A percentile compares a stretch with the other conserved stretches of the same genome.
phyloP scores from a whole-genome alignment of 2,797 vertebrate genomes.

The Gambelia wislizenii region DNA sequence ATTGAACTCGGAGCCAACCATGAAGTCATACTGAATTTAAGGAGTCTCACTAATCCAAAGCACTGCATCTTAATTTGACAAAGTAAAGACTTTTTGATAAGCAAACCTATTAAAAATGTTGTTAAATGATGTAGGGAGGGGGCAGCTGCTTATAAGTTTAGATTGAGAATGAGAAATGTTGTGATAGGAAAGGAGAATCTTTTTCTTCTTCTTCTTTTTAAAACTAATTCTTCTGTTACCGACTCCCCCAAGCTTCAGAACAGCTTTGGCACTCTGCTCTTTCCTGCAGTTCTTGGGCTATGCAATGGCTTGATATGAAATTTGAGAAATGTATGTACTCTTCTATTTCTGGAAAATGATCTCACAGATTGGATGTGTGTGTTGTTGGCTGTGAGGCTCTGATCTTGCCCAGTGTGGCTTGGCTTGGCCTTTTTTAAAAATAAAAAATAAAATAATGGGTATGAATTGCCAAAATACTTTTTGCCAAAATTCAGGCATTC shows the following conservation, averaged over 20 bases:
- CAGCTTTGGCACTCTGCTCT: conserved; percentile 75
- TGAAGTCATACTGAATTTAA: conserved; percentile 86
- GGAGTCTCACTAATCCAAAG: conserved; percentile 84
- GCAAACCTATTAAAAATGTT: conserved; percentile 69
- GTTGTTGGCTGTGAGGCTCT: conserved; percentile 81
- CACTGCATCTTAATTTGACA: conserved; percentile 86
- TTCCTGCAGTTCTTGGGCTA: conserved; percentile 73
- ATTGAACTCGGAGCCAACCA: conserved; percentile 80
- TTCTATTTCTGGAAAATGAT: conserved; percentile 88
- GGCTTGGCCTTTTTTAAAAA: background rate
- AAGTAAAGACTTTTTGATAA: conserved; percentile 83
- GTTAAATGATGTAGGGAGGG: conserved; percentile 50
- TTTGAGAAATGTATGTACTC: conserved; percentile 85
- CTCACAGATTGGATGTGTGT: conserved; percentile 82
- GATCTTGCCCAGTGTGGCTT: conserved; percentile 81
- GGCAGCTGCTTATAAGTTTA: conserved; percentile 70
- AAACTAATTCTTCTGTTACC: conserved; percentile 48
- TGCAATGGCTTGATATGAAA: conserved; percentile 85
- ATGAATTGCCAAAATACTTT: conserved; percentile 64
- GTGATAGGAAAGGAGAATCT: conserved; percentile 67
- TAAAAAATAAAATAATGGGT: conserved; percentile 63
- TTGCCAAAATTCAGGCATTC: conserved; percentile 61
- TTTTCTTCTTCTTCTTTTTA: conserved; percentile 55
- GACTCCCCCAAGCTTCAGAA: conserved; percentile 62
- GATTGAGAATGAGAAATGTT: conserved; percentile 68